A percentile compares a stretch with the other conserved stretches of the same genome.
Evolutionary conservation across 1,140 invertebrate genomes (phyloP).

Genomic region (Galleria mellonella): DNA sequence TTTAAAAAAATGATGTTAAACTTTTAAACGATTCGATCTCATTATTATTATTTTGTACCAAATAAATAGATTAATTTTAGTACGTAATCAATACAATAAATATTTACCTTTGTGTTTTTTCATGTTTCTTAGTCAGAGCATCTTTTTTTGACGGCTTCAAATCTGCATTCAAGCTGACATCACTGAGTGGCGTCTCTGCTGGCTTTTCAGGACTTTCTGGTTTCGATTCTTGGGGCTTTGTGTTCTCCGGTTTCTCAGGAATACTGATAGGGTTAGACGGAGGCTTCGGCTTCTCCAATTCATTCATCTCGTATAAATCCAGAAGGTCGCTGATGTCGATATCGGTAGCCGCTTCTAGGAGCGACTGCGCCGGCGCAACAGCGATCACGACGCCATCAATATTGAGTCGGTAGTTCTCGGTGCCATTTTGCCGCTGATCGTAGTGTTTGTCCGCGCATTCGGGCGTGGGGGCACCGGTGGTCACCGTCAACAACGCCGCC

Average conservation of each 20-base stretch:
- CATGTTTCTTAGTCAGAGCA: slow-evolving; percentile 33
- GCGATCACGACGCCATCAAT: slow-evolving; percentile 80
- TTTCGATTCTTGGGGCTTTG: slow-evolving; percentile 21
- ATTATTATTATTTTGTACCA: too few species aligned
- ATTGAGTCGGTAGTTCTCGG: slow-evolving; percentile 79
- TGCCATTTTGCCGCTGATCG: slow-evolving; percentile 83
- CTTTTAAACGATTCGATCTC: too few species aligned
- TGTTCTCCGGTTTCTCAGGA: slow-evolving; percentile 19
- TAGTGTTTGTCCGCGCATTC: slow-evolving; percentile 58
- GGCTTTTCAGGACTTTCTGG: slow-evolving; percentile 21
- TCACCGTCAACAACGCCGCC: slow-evolving; percentile 18
- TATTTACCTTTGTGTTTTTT: slow-evolving; percentile 57
- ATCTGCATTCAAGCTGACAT: slow-evolving; percentile 27
- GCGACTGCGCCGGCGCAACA: slow-evolving; percentile 76
- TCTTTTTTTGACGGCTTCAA: slow-evolving; percentile 44
- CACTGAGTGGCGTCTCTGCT: slow-evolving; percentile 28
- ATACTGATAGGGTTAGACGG: slow-evolving; percentile 6
- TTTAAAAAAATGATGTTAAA: too few species aligned
- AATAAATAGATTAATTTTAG: not conserved
- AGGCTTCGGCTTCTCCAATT: slow-evolving; percentile 34
- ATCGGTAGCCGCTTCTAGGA: slow-evolving; percentile 46
- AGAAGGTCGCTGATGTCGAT: slow-evolving; percentile 46
- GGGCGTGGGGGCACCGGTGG: slow-evolving; percentile 29
- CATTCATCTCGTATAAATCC: slow-evolving; percentile 38
- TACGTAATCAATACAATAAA: not conserved